Base-by-base conservation (phyloP, 1,140 invertebrate genomes). In the Trachelipus rathkii region DNA sequence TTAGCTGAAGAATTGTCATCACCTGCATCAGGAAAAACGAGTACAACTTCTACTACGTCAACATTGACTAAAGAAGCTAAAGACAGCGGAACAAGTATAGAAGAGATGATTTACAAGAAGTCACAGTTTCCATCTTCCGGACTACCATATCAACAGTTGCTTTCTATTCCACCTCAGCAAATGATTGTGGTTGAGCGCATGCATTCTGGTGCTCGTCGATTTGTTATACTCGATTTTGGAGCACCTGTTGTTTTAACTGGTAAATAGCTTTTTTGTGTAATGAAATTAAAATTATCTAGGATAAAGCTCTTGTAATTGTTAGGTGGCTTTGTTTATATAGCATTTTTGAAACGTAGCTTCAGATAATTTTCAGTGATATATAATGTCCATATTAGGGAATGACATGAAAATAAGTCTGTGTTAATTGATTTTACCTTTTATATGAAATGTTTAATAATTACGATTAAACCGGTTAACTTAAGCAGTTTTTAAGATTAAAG, bases 101-200 rank as follows among this genome's bases (percentile, higher is more conserved):
- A n/a, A 21, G 43, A 11, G 43, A 53, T 44, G 71, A 70, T 33
- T 46, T 77, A 15, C 77, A 79, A 23, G 77, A 79, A 24, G 76
- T 77, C 23, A 74, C 81, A 15, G 79, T 79, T 74, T 84, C 81
- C 77, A 74, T 15, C 50, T 13, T 15, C 50, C 3, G 50, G 50
- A 60, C 50, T 91, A 24, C 93, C 92, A 89, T 91, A 91, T 81
- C 90, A 91, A 84, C 86, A 93, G 67, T 86, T 95, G 67, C 82
- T 88, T 71, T 89, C 91, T 73, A 91, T 92, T 24, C 90, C 85
- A 24, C 82, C 92, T 23, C 92, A 93, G 76, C 92, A 94, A 82
- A 92, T 92, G 80, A 88, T 96, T 71, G 91, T 96, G n/a, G 93
- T 97, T 67, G 94, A 97, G 84, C 88, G 94, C 78, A 95, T 96